These are phyloP conservation scores for Parapsyche elsis DNA, from an alignment of 1,140 invertebrate genomes.

Conservation along the genomic window DNA sequence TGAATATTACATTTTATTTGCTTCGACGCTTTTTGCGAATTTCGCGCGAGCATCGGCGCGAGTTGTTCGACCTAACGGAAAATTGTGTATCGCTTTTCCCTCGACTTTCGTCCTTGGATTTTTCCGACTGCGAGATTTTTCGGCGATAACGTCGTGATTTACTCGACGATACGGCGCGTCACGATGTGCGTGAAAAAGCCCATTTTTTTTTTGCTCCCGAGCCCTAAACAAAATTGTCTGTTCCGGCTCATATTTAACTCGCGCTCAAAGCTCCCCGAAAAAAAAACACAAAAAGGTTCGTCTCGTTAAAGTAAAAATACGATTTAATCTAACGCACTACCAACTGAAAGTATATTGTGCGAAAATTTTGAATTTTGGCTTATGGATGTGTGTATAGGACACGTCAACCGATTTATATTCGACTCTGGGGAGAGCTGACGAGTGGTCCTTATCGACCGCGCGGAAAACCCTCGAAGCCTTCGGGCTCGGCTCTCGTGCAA, in stretches of 20 bases:
- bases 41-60: neutral
- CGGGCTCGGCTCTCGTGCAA: constrained; percentile 33
- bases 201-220: neutral
- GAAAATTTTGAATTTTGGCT: neutral
- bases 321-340: neutral
- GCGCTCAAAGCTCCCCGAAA: neutral
- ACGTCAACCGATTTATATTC: neutral
- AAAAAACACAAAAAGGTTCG: too few species aligned
- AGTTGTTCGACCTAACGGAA: constrained; percentile 6
- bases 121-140: neutral
- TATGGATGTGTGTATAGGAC: neutral
- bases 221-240: constrained; percentile 14
- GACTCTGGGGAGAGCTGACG: neutral
- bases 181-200: constrained; percentile 20
- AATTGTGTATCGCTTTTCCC: constrained; percentile 20
- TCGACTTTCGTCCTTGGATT: constrained; percentile 3
- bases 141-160: constrained; percentile 25
- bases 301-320: too few species aligned
- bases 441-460: constrained; percentile 9
- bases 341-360: neutral
- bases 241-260: constrained; percentile 2
- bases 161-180: constrained; percentile 27
- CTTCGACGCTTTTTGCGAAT: constrained; percentile 9
- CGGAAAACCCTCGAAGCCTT: constrained; percentile 33
- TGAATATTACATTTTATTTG: neutral